Evolutionary conservation across 1,140 invertebrate genomes (phyloP).

Genomic region (Myzus persicae): DNA sequence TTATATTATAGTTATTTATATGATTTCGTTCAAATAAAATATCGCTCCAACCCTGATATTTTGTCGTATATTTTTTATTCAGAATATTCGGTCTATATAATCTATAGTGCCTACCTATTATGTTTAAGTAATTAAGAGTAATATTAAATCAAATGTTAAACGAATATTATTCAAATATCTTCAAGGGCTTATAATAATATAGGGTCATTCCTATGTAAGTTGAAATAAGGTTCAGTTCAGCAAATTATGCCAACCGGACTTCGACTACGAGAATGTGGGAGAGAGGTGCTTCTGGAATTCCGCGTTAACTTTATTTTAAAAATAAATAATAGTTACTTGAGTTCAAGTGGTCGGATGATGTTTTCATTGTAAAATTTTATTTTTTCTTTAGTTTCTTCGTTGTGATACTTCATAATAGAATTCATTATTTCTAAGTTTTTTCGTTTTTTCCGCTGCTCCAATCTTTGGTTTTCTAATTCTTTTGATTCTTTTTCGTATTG

Average conservation of each 20-base stretch:
- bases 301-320: neutral
- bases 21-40: no score
- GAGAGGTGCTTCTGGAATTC: neutral
- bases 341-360: slow-evolving; percentile 7
- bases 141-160: no score
- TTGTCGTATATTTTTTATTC: no score
- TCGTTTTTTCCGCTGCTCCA: neutral
- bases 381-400: slow-evolving; percentile 25
- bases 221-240: neutral
- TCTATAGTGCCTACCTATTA: no score
- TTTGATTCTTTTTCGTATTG: neutral
- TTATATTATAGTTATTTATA: no score
- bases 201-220: neutral
- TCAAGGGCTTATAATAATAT: neutral
- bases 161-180: no score
- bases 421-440: neutral
- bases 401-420: neutral
- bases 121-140: no score
- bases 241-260: neutral
- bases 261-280: neutral
- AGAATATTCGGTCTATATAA: no score
- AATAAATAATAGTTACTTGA: neutral
- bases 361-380: neutral
- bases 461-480: neutral
- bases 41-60: no score